Base-by-base conservation (phyloP, 2,888 invertebrate genomes). In the Boloria euphrosyne region DNA sequence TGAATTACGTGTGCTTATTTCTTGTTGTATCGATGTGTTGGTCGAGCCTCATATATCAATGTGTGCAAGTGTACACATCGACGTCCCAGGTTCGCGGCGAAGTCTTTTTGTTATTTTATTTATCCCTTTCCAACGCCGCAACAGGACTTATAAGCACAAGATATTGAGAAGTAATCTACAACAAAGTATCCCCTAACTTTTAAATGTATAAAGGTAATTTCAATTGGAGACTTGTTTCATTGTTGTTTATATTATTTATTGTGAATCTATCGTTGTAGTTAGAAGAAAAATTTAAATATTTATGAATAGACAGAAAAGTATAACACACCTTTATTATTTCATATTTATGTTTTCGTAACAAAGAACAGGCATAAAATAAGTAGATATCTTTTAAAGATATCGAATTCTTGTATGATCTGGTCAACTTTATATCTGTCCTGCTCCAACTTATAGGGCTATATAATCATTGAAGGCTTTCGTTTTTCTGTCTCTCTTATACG, bases 71-170 rank as follows among this genome's bases (percentile, higher is more conserved):
- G 80, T 87, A 84, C 84, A 85, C 87, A 76, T 73, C 74, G 78
- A 78, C 76, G 74, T 75, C 77, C 78, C 80, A 79, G 83, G 86
- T 81, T 81, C 76, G 84, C 84, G 81, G 83, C 85, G 78, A 75
- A 85, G 85, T 84, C 89, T 89, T 89, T 87, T 90, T 89, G 83
- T 89, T 78, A 79, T 87, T 89, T 90, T 89, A 85, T 89, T 91
- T 90, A 90, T 89, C 86, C 87, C 88, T 79, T 79, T 87, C 80
- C 80, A 82, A 82, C 80, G 79, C 79, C 78, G 79, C 78, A 82
- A 82, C 81, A 80, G 78, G 79, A 77, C 77, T 81, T 77, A 75
- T 74, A 72, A 75, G 51, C 59, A 18, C 16, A 61, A 38, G 18
- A 46, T 59, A 49, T 14, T 38, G 27, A 59, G 49, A 17, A 17